Conservation (phyloP, 2,113 vertebrate species). For the Sebastes fasciatus region DNA sequence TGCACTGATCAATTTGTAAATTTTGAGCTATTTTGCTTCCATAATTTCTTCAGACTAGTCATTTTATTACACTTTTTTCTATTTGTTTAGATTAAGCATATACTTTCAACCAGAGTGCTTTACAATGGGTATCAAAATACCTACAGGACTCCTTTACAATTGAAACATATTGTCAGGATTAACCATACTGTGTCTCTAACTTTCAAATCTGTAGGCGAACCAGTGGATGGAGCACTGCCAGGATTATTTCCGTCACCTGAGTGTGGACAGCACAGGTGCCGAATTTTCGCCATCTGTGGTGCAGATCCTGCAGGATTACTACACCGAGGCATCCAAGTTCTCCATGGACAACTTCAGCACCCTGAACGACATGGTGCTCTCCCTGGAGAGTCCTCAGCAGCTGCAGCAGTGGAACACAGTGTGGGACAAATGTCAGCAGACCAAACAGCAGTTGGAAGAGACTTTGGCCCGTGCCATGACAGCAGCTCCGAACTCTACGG, state of each 20-base stretch:
- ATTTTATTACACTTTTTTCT: too few relatives aligned
- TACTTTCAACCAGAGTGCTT: neutral
- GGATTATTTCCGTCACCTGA: constrained; percentile 79
- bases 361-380: constrained; percentile 77
- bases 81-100: neutral
- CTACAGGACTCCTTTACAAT: neutral
- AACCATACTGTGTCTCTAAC: neutral
- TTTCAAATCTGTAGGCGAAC: constrained; percentile 76
- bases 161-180: neutral
- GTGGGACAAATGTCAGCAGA: constrained; percentile 83
- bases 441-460: constrained; percentile 80
- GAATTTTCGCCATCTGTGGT: constrained; percentile 65
- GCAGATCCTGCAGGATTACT: constrained; percentile 80
- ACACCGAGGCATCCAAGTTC: constrained; percentile 81
- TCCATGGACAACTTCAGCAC: constrained; percentile 83
- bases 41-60: too few relatives aligned
- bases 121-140: neutral
- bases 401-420: constrained; percentile 80
- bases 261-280: constrained; percentile 53
- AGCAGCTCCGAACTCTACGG: constrained; percentile 8
- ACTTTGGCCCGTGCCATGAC: constrained; percentile 59
- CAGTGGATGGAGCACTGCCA: constrained; percentile 82
- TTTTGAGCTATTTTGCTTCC: too few relatives aligned
- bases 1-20: too few relatives aligned
- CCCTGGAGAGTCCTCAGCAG: constrained; percentile 78